Conservation (phyloP, 1,140 invertebrate genomes). For the Drosophila serrata region DNA sequence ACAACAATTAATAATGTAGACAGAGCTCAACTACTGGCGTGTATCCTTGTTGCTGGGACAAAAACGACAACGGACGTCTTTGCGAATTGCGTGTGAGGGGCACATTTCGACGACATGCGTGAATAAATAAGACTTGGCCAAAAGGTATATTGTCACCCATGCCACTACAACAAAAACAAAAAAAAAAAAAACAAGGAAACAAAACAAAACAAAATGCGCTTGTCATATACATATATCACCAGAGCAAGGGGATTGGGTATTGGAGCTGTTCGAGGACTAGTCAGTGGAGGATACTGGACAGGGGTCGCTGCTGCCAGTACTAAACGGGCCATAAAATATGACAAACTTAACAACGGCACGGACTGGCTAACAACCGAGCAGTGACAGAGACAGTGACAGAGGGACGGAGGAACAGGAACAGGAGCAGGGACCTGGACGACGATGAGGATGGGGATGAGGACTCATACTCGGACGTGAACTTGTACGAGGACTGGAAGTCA, state of each 20-base stretch:
- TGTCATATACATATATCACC: slow-evolving; percentile 81
- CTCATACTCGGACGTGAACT: not conserved
- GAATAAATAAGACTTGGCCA: slow-evolving; percentile 77
- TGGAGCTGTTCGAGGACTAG: slow-evolving; percentile 5
- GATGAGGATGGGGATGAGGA: not conserved
- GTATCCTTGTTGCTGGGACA: slow-evolving; percentile 16
- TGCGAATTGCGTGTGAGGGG: slow-evolving; percentile 65
- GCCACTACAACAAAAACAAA: slow-evolving; percentile 36
- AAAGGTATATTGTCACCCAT: slow-evolving; percentile 78
- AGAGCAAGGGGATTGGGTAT: slow-evolving; percentile 19
- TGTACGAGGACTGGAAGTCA: not conserved
- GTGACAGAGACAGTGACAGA: slow-evolving; percentile 20
- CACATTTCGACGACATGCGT: slow-evolving; percentile 75
- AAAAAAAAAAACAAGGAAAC: too few species aligned
- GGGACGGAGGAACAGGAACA: not conserved
- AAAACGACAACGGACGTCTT: slow-evolving; percentile 13
- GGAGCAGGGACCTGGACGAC: not conserved
- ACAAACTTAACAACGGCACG: slow-evolving; percentile 72
- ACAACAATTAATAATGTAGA: slow-evolving; percentile 73
- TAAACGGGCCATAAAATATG: slow-evolving; percentile 77
- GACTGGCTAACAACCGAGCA: slow-evolving; percentile 57
- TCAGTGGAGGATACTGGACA: slow-evolving; percentile 16
- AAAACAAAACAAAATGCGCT: slow-evolving; percentile 71
- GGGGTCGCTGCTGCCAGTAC: slow-evolving; percentile 53
- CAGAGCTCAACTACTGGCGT: slow-evolving; percentile 16